Conservation (phyloP, 2,888 invertebrate genomes). For the Erebia palarica region DNA sequence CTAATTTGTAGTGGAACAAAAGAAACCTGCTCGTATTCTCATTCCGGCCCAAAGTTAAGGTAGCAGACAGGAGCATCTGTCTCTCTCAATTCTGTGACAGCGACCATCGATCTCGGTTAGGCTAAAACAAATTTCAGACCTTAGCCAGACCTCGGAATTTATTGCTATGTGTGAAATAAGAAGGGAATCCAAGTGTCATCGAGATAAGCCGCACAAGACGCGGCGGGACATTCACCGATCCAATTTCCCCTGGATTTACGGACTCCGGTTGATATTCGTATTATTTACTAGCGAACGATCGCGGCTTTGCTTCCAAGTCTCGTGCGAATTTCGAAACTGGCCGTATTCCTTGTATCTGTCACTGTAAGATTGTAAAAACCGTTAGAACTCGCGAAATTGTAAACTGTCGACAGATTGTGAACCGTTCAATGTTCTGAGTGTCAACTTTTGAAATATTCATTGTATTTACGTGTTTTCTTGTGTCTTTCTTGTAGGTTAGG, state of each 20-base stretch:
- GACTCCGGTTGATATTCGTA: not conserved
- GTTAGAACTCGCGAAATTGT: no score
- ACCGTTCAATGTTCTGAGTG: no score
- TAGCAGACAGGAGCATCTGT: not conserved
- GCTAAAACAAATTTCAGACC: conserved; percentile 10
- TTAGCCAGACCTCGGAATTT: conserved; percentile 5
- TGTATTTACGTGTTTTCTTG: no score
- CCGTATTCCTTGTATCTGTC: no score
- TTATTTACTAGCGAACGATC: not conserved
- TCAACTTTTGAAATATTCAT: no score
- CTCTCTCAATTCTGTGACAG: not conserved
- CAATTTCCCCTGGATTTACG: conserved; percentile 18
- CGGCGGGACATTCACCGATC: not conserved
- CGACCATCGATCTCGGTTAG: conserved; percentile 3
- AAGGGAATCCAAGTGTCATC: conserved; percentile 10
- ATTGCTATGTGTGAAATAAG: conserved; percentile 18
- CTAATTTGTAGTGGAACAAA: no score
- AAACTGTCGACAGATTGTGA: no score
- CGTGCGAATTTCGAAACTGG: no score
- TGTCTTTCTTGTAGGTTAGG: no score
- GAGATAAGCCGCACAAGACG: conserved; percentile 17
- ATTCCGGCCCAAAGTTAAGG: not conserved
- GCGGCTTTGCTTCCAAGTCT: no score
- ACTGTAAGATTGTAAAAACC: no score
- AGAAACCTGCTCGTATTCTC: not conserved